A percentile compares a stretch with the other conserved stretches of the same genome.
These are phyloP conservation scores for Halichoerus grypus DNA, from an alignment of 2,113 vertebrate species.

Conservation along the genomic window DNA sequence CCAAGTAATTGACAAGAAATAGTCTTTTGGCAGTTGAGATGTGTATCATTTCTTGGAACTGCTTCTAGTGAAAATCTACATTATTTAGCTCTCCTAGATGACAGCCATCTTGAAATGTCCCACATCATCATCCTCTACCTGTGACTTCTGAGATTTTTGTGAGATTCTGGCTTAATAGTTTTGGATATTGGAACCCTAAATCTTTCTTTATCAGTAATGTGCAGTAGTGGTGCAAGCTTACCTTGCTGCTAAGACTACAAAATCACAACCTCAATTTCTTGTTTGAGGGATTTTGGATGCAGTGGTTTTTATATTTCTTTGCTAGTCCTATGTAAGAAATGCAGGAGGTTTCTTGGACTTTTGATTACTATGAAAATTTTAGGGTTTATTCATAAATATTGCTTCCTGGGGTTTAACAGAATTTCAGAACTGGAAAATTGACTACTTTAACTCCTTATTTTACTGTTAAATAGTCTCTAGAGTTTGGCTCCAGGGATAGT, in stretches of 20 bases:
- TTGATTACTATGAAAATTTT: slow-evolving; percentile 54
- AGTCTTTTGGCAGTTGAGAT: slow-evolving; percentile 71
- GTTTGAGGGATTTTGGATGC: not conserved
- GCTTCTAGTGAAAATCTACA: slow-evolving; percentile 65
- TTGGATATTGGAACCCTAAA: not conserved
- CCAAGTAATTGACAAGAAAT: slow-evolving; percentile 64
- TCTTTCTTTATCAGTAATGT: not conserved
- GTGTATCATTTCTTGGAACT: slow-evolving; percentile 65
- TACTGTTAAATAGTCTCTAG: slow-evolving; percentile 48
- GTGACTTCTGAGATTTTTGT: not conserved
- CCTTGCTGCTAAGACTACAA: not conserved
- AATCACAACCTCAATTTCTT: slow-evolving; percentile 17
- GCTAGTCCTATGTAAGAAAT: not conserved
- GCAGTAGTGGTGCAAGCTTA: not conserved
- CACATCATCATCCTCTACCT: not conserved
- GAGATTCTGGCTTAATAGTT: slow-evolving; percentile 32
- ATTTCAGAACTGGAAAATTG: slow-evolving; percentile 49
- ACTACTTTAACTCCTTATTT: slow-evolving; percentile 15
- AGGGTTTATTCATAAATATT: slow-evolving; percentile 43
- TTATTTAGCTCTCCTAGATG: slow-evolving; percentile 73
- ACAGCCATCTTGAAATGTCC: slow-evolving; percentile 62
- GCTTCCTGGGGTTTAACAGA: slow-evolving; percentile 4
- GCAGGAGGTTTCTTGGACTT: slow-evolving; percentile 3
- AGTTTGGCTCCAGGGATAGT: slow-evolving; percentile 23
- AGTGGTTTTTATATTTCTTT: slow-evolving; percentile 39